These are phyloP conservation scores for Prietella phreatophila DNA, from an alignment of 2,113 vertebrate species.

Conservation along the genomic window DNA sequence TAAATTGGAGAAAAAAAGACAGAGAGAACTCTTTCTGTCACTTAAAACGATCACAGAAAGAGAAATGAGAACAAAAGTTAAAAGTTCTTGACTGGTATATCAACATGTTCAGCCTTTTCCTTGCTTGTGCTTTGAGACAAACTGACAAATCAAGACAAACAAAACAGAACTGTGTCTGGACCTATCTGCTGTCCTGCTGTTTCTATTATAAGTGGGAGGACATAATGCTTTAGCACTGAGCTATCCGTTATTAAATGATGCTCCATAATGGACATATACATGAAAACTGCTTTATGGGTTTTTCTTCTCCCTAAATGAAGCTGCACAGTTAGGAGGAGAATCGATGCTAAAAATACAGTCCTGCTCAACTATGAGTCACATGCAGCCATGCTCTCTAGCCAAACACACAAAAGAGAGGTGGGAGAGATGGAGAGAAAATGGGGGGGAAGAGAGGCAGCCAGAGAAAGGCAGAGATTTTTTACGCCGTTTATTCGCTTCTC, in stretches of 20 bases:
- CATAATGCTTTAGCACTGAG: slow-evolving; percentile 6
- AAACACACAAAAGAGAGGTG: slow-evolving; percentile 42
- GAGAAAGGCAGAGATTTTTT: slow-evolving; percentile 15
- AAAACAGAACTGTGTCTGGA: neutral
- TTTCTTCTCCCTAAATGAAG: slow-evolving; percentile 36
- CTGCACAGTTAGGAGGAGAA: slow-evolving; percentile 33
- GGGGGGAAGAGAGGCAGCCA: neutral
- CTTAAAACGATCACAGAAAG: slow-evolving; percentile 15
- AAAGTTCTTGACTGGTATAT: neutral
- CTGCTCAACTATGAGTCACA: slow-evolving; percentile 51
- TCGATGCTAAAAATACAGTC: slow-evolving; percentile 54
- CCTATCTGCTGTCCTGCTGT: neutral
- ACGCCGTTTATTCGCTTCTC: slow-evolving; percentile 24
- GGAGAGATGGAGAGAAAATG: slow-evolving; percentile 27
- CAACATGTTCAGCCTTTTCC: neutral
- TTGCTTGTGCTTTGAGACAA: neutral
- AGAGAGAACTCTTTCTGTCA: neutral
- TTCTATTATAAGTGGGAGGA: neutral
- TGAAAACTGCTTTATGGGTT: slow-evolving; percentile 9
- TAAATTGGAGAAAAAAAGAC: neutral
- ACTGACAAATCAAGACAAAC: neutral
- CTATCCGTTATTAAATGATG: slow-evolving; percentile 24
- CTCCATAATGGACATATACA: slow-evolving; percentile 6
- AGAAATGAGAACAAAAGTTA: neutral
- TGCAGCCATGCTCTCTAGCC: slow-evolving; percentile 40